A percentile compares a stretch with the other conserved stretches of the same genome.
Conservation (phyloP, 2,888 invertebrate genomes). For the Caenorhabditis sulstoni region DNA sequence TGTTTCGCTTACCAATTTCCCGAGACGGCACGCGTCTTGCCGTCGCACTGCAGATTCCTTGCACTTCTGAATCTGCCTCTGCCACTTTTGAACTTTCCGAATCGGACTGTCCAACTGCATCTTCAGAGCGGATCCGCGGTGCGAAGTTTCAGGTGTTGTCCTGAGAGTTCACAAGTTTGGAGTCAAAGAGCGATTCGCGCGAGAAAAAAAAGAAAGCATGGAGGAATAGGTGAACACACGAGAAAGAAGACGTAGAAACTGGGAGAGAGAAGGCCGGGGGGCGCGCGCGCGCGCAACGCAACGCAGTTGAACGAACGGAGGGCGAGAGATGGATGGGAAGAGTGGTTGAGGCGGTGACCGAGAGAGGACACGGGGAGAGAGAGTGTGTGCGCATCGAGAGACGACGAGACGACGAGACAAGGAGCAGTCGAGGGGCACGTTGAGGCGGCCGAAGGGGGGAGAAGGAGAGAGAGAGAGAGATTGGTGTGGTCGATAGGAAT, state of each 20-base stretch:
- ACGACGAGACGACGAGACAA: not conserved
- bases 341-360: not conserved
- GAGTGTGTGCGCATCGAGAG: constrained; percentile 8
- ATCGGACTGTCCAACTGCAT: too few relatives aligned
- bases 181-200: not conserved
- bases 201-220: not conserved
- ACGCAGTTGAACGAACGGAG: too few relatives aligned
- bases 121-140: too few relatives aligned
- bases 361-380: constrained; percentile 22
- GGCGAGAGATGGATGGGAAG: constrained; percentile 1
- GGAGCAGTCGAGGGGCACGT: constrained; percentile 11
- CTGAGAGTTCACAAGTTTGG: too few relatives aligned
- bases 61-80: not conserved
- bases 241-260: too few relatives aligned
- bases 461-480: constrained; percentile 83
- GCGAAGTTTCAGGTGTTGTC: too few relatives aligned
- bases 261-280: not conserved
- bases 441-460: constrained; percentile 80
- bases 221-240: constrained; percentile 4
- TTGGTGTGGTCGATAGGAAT: constrained; percentile 43
- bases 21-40: constrained; percentile 1
- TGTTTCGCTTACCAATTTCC: constrained; percentile 25
- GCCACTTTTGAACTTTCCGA: too few relatives aligned
- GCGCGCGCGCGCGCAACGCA: too few relatives aligned
- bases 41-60: not conserved